Evolutionary conservation across 1,140 invertebrate species (phyloP).

Genomic region (Bombus soroeensis): DNA sequence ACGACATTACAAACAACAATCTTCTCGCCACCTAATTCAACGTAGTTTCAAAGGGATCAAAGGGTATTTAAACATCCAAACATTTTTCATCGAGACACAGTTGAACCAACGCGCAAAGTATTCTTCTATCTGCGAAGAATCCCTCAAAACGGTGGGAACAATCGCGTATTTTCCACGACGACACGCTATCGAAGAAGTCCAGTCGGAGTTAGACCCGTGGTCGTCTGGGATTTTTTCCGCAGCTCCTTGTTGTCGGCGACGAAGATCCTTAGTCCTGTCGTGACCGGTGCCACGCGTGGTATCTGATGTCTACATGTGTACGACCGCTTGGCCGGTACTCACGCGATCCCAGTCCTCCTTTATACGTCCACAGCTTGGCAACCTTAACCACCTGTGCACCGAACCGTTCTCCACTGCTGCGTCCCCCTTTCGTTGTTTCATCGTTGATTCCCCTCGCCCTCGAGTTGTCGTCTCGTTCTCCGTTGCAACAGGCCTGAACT

Average conservation of each 20-base stretch:
- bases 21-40: too few species aligned
- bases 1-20: too few species aligned
- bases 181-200: not conserved
- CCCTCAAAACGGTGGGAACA: not conserved
- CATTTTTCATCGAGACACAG: too few species aligned
- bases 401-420: constrained; percentile 50
- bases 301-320: constrained; percentile 77
- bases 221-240: constrained; percentile 51
- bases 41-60: too few species aligned
- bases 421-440: constrained; percentile 34
- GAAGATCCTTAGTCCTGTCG: constrained; percentile 68
- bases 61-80: too few species aligned
- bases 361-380: constrained; percentile 66
- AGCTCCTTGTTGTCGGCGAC: constrained; percentile 52
- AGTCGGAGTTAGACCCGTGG: constrained; percentile 5
- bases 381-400: constrained; percentile 71
- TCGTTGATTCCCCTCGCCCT: not conserved
- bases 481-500: constrained; percentile 1
- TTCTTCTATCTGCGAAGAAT: not conserved
- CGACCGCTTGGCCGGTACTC: constrained; percentile 62
- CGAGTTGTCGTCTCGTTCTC: not conserved
- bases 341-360: constrained; percentile 71
- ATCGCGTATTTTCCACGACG: too few species aligned
- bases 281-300: constrained; percentile 72
- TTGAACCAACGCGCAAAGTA: too few species aligned